Base-by-base conservation (phyloP, 2,888 invertebrate species). In the Leptarthrus brevirostris region DNA sequence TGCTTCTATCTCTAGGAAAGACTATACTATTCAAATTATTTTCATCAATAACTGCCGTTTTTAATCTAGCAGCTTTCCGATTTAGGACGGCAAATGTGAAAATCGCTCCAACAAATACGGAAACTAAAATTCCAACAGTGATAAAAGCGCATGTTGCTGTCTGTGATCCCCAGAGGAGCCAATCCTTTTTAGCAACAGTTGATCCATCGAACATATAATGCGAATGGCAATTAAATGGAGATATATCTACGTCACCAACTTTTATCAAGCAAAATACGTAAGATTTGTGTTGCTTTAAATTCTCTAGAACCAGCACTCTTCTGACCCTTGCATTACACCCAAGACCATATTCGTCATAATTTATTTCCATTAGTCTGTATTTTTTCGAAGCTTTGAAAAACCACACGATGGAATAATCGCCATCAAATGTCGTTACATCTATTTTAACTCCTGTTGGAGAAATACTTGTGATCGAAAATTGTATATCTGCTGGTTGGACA, bases 211-310 rank as follows among this genome's bases (percentile, higher is more conserved):
- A 8, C 30, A 30, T 6, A 30, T 30, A 30, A 30, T 30, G 30
- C 5, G 30, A 30, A 30, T 30, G 30, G 30, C 83, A 83, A 20
- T 78, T 81, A 74, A 83, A 81, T 0, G 83, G 83, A 0, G 83
- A 81, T 1, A 81, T 77, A 0, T 72, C 74, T 2, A 73, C 30
- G 1, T 79, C 74, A 14, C 78, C 74, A 12, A 76, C 76, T 0
- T 77, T 34, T 0, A 81, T 77, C 58, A 83, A 56, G 54, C 83
- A 83, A 52, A 83, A 82, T 2, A 82, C 82, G 58, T 83, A 83
- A 0, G 82, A 77, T 4, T 77, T 76, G 69, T 81, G 77, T 0
- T 81, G 80, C 12, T 76, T 16, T 2, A 83, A 73, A 54, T 80
- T 61, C 0, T 73, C 49, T 0, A 83, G 79, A 1, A 78, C 76